Percentiles rank a stretch among this genome's conserved stretches.
These are phyloP conservation scores for Amia ocellicauda DNA, from an alignment of 2,113 vertebrate species.

Conservation along the genomic window DNA sequence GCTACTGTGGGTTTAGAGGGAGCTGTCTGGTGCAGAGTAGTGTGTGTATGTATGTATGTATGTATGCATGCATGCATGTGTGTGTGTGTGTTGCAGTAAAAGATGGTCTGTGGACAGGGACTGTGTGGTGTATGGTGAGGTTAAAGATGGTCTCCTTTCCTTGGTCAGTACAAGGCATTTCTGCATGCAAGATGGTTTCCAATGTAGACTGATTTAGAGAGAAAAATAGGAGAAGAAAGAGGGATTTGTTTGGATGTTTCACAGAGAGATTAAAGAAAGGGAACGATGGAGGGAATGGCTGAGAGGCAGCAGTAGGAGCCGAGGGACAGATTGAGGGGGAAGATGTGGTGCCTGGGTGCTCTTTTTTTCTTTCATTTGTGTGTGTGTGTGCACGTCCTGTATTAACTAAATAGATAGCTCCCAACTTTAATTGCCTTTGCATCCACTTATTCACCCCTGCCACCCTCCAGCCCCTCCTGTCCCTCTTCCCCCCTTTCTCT, in stretches of 20 bases:
- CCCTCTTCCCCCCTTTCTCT: conserved; percentile 37
- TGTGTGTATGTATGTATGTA: background rate
- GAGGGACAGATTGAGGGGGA: background rate
- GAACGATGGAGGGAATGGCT: background rate
- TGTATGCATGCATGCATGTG: background rate
- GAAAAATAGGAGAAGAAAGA: too few species aligned
- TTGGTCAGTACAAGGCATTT: too few species aligned
- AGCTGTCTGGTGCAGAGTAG: conserved; percentile 19
- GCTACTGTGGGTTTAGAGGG: conserved; percentile 34
- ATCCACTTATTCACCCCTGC: conserved; percentile 56
- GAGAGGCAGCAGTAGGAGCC: background rate
- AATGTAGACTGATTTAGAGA: too few species aligned
- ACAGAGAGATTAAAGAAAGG: background rate
- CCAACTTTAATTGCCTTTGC: conserved; percentile 74
- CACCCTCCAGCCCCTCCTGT: conserved; percentile 38
- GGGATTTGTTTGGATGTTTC: too few species aligned
- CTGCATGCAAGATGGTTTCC: too few species aligned
- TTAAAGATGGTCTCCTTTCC: background rate
- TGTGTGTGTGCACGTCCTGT: conserved; percentile 47
- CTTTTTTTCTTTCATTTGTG: conserved; percentile 4
- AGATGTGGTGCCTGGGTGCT: background rate
- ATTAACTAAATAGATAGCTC: conserved; percentile 71
- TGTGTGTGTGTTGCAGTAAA: background rate
- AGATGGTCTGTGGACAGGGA: background rate
- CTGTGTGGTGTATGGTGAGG: background rate